Evolutionary conservation across 2,113 vertebrate species (phyloP), one percentile per base, ranked within the genome.

Genomic region (Morone chrysops): DNA sequence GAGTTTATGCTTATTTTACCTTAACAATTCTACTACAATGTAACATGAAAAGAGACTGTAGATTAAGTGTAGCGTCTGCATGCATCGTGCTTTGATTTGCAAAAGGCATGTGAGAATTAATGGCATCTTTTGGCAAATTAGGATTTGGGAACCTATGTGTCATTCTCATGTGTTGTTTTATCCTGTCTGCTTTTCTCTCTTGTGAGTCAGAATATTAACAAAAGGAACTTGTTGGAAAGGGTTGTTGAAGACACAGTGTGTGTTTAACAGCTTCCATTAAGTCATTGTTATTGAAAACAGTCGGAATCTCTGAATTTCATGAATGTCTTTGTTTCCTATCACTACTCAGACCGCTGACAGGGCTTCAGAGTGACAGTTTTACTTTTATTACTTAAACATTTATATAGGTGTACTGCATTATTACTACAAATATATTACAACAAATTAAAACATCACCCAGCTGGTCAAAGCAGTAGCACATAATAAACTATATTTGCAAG

Each of bases 1-100:
- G 43, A 69, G 20, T 76, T 56, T 67, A 17, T 69, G 69, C 7
- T 22, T 80, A 16, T 48, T 69, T 69, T 59, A 22, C 5, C 11
- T 5, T 11, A 72, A 17, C 14, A 36, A 22, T 63, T 70, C 2
- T 43, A 31, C 17, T 61, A 6, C 2, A 31, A 4, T 13, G 5
- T 17, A 67, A 38, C 11, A 1, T 78, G 54, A n/a, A 50, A 63
- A 53, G 4, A 48, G 31, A 22, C 22, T 48, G 48, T 38, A 71
- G 68, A 45, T 22, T 0, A 13, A 31, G 12, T 50, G 36, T 25
- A 48, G 13, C 1, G 14, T 57, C 50, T 67, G 14, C 43, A 14
- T 50, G 16, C 43, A 51, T 8, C 2, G 4, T 14, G 45, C 36
- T 70, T 70, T 62, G 56, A 53, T 70, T 70, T 31, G 66, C 20